Percentiles rank a stretch among this genome's conserved stretches.
Evolutionary conservation across 2,113 vertebrate species (phyloP).

Genomic region (Centropus unirufus): DNA sequence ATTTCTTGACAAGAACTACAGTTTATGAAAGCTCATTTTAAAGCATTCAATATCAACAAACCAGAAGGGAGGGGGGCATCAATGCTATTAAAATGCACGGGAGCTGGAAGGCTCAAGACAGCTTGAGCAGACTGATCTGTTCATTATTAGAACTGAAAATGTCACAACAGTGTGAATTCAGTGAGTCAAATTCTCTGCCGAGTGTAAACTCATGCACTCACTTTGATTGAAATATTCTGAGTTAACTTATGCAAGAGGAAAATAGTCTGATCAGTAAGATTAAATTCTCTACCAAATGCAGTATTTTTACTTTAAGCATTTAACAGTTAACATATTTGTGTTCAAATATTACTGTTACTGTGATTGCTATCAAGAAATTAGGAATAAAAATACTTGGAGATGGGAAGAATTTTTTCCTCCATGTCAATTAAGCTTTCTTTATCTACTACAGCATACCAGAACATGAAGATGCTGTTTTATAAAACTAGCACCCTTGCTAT

Average conservation of each 20-base stretch:
- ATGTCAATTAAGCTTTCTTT: not conserved
- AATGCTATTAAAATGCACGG: not conserved
- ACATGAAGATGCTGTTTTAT: not conserved
- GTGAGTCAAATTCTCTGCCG: not conserved
- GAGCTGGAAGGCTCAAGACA: not conserved
- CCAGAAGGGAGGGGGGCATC: not conserved
- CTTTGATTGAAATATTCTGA: not conserved
- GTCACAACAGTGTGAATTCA: not conserved
- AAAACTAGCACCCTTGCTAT: not conserved
- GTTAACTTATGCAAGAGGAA: not conserved
- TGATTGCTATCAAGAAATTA: not conserved
- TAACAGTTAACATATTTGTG: not conserved
- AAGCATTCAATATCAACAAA: not conserved
- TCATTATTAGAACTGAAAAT: not conserved
- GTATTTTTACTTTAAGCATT: not conserved
- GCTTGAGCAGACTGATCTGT: not conserved
- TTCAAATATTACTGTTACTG: not conserved
- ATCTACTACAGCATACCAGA: not conserved
- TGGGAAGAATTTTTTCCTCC: not conserved
- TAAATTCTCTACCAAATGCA: not conserved
- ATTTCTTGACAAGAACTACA: not conserved
- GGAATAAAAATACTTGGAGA: not conserved
- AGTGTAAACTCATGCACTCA: not conserved
- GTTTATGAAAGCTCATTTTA: not conserved
- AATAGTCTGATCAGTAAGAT: not conserved